phyloP scores from a whole-genome alignment of 2,113 vertebrate genomes.

The Phocoena sinus region DNA sequence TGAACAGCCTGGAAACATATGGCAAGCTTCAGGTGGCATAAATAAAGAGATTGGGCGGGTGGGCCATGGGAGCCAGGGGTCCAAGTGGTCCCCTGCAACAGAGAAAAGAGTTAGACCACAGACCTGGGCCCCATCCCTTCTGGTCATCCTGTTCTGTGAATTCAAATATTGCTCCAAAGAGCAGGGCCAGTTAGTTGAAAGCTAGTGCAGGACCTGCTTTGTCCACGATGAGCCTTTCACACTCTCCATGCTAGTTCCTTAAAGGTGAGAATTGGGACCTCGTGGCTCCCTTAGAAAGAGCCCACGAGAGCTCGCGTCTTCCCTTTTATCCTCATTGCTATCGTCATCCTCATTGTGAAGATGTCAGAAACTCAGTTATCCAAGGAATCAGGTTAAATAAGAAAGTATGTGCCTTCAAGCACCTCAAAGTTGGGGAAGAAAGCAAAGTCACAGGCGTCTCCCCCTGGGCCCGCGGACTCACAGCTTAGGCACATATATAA shows the following conservation, averaged over 20 bases:
- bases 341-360: accelerated
- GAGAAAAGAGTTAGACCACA: neutral
- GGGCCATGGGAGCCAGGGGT: neutral
- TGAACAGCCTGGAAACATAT: neutral
- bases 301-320: neutral
- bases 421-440: neutral
- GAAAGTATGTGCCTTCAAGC: too few relatives aligned
- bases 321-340: accelerated
- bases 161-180: neutral
- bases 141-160: accelerated
- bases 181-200: neutral
- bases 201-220: neutral
- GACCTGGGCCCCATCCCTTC: too few relatives aligned
- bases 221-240: neutral
- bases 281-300: neutral
- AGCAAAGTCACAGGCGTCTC: neutral
- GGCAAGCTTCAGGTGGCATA: neutral
- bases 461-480: accelerated
- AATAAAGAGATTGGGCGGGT: neutral
- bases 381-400: neutral
- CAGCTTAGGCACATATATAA: accelerated
- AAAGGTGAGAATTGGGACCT: accelerated
- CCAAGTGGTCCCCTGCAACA: neutral
- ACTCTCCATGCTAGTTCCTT: neutral
- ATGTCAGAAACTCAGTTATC: too few relatives aligned